Evolutionary conservation across 2,113 vertebrate genomes (phyloP), one percentile per base, ranked within the genome.

Genomic region (Pelecanoides urinatrix): DNA sequence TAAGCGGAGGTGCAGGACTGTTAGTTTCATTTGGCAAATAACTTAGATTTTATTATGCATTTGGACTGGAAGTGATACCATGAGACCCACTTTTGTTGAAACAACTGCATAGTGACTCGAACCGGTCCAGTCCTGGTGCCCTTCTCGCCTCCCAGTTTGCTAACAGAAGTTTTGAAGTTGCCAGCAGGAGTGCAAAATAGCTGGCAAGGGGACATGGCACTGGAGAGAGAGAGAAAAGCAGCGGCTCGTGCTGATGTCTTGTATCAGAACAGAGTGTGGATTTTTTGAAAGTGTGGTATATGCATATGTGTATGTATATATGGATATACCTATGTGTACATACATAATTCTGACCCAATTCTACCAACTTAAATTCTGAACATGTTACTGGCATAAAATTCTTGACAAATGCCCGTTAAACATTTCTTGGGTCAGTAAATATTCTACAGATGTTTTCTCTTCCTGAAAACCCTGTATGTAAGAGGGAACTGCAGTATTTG

Each of bases 371-470:
- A 32, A 80, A 77, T 68, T 80, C 67, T 66, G 58, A 58, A 58
- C 4, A 5, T 82, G 42, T 70, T 94, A 88, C 79, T 91, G 81
- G 58, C 3, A 2, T 92, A 58, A 73, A 29, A n/a, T 61, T 90
- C 75, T 86, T 94, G 58, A 91, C 70, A 94, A 91, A 73, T 88
- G 90, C 71, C 42, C 7, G 1, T 90, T 85, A 86, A 95, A 88
- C 0, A 3, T 79, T 93, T 88, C 67, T 90, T 79, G 53, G 45
- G 63, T 80, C 30, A 6, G 62, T 92, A 96, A 95, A 95, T 94
- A 40, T 27, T 79, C 49, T 94, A 42, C 93, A 92, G 96, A 96
- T 97, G 92, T 94, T 91, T 95, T 96, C 44, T 49, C 49, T 96
- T 94, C 78, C 58, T 96, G 90, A 87, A 93, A 94, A 86, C 49